These are phyloP conservation scores for Ciconia stormi DNA, from an alignment of 2,113 vertebrate species.

Conservation along the genomic window DNA sequence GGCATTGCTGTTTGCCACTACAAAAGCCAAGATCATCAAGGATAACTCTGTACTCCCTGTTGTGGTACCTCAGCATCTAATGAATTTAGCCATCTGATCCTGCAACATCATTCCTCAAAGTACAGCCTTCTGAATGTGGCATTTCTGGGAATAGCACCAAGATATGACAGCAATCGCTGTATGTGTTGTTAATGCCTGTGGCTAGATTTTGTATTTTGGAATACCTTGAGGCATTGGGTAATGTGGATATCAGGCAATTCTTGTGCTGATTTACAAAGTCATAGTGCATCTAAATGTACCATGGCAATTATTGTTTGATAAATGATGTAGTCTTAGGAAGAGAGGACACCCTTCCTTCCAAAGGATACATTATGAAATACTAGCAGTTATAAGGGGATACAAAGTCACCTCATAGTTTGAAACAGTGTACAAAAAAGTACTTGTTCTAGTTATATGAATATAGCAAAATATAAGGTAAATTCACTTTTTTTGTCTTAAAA, in stretches of 20 bases:
- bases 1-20: not conserved
- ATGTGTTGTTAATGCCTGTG: slow-evolving; percentile 33
- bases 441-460: not conserved
- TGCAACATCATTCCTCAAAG: slow-evolving; percentile 37
- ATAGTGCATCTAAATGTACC: not conserved
- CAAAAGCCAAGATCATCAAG: not conserved
- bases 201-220: slow-evolving; percentile 6
- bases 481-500: not conserved
- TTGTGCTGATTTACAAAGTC: slow-evolving; percentile 1
- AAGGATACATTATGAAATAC: not conserved
- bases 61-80: not conserved
- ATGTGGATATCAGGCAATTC: not conserved
- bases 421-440: not conserved
- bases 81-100: slow-evolving; percentile 24
- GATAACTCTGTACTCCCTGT: not conserved
- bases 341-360: not conserved
- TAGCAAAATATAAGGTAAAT: not conserved
- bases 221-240: not conserved
- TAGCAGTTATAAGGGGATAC: not conserved
- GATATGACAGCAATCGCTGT: slow-evolving; percentile 27
- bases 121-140: slow-evolving; percentile 10
- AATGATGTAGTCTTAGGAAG: not conserved
- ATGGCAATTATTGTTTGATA: not conserved
- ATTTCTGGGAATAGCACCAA: slow-evolving; percentile 58
- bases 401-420: not conserved